Evolutionary conservation across 2,797 vertebrate genomes (phyloP).

Genomic region (Buphagus erythrorhynchus): DNA sequence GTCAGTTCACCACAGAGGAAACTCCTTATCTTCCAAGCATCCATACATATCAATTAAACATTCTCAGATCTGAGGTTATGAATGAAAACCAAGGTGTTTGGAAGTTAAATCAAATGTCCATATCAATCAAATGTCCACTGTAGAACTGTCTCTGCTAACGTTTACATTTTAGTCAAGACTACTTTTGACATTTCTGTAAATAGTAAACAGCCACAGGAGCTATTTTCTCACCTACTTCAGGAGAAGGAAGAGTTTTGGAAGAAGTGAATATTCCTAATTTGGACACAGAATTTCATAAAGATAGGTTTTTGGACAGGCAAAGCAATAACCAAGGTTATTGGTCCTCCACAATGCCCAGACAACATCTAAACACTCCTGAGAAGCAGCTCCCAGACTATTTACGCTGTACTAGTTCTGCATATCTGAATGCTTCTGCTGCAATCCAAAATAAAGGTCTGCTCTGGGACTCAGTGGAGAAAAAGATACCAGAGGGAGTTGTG

Average conservation of each 20-base stretch:
- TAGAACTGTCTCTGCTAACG: neutral
- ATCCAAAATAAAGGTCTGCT: neutral
- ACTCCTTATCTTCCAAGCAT: neutral
- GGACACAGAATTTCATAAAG: neutral
- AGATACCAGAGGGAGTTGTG: neutral
- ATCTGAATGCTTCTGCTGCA: neutral
- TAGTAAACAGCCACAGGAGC: neutral
- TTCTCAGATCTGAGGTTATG: conserved; percentile 1
- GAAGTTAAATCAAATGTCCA: neutral
- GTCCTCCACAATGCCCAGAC: neutral
- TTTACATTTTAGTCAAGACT: neutral
- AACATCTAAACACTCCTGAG: neutral
- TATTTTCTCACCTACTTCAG: neutral
- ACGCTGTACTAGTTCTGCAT: neutral
- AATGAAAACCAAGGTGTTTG: conserved; percentile 16
- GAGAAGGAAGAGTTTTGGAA: neutral
- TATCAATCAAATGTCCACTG: neutral
- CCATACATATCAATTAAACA: conserved; percentile 5
- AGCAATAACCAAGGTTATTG: neutral
- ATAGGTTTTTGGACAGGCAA: neutral
- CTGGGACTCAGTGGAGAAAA: neutral
- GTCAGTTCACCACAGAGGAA: conserved; percentile 20
- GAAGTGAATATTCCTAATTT: neutral
- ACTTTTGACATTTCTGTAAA: neutral
- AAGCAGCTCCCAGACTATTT: neutral